These are phyloP conservation scores for Muschampia plurimacula DNA, from an alignment of 2,888 invertebrate species.

Conservation along the genomic window DNA sequence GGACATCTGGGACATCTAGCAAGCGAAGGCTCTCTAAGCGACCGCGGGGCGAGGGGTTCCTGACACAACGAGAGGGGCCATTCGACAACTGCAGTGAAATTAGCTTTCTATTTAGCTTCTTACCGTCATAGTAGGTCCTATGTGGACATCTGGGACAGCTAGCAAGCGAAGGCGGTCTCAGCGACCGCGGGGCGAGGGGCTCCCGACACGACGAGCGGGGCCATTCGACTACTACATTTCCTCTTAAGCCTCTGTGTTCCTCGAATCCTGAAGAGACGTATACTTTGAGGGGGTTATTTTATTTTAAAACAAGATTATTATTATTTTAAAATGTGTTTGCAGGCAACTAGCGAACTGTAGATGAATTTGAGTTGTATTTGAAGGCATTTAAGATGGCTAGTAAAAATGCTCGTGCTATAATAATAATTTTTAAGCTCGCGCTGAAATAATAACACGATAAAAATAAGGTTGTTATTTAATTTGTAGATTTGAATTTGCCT, in stretches of 20 bases:
- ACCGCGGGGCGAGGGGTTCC: constrained; percentile 57
- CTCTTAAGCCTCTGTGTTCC: constrained; percentile 80
- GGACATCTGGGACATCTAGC: constrained; percentile 79
- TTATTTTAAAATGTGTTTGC: too few species aligned
- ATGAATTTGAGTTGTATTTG: too few species aligned
- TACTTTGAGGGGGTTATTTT: constrained; percentile 63
- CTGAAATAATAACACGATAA: too few species aligned
- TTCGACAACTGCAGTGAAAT: constrained; percentile 61
- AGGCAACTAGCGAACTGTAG: neutral
- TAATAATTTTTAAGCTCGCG: too few species aligned
- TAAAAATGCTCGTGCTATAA: too few species aligned
- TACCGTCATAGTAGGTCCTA: constrained; percentile 32
- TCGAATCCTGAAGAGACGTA: constrained; percentile 77
- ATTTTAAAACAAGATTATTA: constrained; percentile 36
- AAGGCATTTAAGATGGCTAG: too few species aligned
- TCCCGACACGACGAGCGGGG: constrained; percentile 72
- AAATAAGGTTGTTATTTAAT: too few species aligned
- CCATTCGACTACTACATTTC: constrained; percentile 76
- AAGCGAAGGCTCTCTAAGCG: constrained; percentile 80
- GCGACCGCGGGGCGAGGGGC: constrained; percentile 60
- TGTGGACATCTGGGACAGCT: constrained; percentile 76
- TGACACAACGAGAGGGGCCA: constrained; percentile 76
- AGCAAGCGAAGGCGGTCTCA: constrained; percentile 81
- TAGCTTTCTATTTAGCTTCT: too few species aligned
- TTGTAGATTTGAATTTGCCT: too few species aligned